A percentile compares a stretch with the other conserved stretches of the same genome.
Evolutionary conservation across 2,797 vertebrate genomes (phyloP).

Genomic region (Podarcis lilfordi): DNA sequence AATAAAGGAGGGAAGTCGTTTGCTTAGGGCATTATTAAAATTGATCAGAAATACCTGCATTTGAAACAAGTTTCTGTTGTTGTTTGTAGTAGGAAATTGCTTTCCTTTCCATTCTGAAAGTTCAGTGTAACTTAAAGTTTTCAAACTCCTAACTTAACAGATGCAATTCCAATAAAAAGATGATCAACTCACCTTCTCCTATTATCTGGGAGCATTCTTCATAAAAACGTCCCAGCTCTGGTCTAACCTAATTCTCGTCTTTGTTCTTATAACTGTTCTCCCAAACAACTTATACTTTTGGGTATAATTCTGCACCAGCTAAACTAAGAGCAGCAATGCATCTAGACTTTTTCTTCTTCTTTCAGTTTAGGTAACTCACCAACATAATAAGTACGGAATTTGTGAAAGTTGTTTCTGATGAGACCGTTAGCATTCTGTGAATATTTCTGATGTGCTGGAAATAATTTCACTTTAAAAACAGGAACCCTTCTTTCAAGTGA

Average conservation of each 20-base stretch:
- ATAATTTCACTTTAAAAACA: conserved; percentile 44
- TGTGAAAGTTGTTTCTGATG: conserved; percentile 17
- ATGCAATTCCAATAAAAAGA: neutral
- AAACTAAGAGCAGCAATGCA: neutral
- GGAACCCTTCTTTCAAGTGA: conserved; percentile 42
- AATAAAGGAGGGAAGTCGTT: neutral
- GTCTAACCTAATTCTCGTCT: neutral
- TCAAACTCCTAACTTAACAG: neutral
- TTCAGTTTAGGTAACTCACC: neutral
- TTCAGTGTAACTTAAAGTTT: neutral
- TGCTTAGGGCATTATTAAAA: neutral
- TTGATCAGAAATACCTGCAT: neutral
- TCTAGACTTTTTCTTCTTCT: neutral
- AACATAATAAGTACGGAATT: conserved; percentile 1
- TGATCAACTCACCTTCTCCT: neutral
- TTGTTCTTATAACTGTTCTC: neutral
- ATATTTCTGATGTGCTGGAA: conserved; percentile 32
- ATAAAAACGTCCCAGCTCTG: neutral
- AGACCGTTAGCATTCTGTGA: neutral
- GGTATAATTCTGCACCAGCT: neutral
- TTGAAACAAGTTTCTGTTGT: neutral
- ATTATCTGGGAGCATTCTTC: neutral
- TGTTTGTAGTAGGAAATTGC: neutral
- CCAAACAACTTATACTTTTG: neutral
- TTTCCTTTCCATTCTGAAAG: neutral